Base-by-base conservation (phyloP, 2,113 vertebrate species). In the Pristiophorus japonicus region DNA sequence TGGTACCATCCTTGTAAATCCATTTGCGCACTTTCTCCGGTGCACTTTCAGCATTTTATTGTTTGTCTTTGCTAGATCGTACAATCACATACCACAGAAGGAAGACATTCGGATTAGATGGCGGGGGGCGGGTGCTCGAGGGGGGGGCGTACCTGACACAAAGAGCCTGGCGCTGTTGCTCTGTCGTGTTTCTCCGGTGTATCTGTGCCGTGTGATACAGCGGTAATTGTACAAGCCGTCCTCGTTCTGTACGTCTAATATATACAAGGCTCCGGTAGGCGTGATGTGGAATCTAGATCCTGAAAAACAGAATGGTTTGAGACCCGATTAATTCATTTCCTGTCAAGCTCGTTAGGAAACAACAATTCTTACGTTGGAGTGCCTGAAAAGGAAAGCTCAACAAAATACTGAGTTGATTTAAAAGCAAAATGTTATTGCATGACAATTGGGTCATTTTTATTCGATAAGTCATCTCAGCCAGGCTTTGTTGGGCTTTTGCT, bases 221-320 rank as follows among this genome's bases (percentile, higher is more conserved):
- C 99, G 98, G 96, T 99, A 99, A 97, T 99, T 99, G 97, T 99
- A 99, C 97, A 99, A 97, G 94, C 99, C 99, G 92, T 99, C 99
- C 97, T 99, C 99, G 95, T 99, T 99, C 98, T 99, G 98, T 97
- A 99, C 99, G 96, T 99, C 99, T 98, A 98, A 97, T 98, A 99
- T 99, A 97, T 99, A 99, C 99, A 99, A 99, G 98, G 99, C 99
- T 98, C 99, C 99, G 95, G 98, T 99, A 98, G 99, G 98, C 97
- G 99, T 98, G 97, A 99, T 99, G 98, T 99, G 98, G 98, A 99
- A 99, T 99, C 99, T 99, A 98, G 98, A 98, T 99, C 99, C 99
- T 99, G 97, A 95, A 98, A 98, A 11, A 97, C 95, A 97, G 0
- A 92, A 42, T 2, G 1, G 65, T 38, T 92, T 38, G 59, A 92